phyloP scores from a whole-genome alignment of 2,113 vertebrate species.

The Thamnophis sirtalis region DNA sequence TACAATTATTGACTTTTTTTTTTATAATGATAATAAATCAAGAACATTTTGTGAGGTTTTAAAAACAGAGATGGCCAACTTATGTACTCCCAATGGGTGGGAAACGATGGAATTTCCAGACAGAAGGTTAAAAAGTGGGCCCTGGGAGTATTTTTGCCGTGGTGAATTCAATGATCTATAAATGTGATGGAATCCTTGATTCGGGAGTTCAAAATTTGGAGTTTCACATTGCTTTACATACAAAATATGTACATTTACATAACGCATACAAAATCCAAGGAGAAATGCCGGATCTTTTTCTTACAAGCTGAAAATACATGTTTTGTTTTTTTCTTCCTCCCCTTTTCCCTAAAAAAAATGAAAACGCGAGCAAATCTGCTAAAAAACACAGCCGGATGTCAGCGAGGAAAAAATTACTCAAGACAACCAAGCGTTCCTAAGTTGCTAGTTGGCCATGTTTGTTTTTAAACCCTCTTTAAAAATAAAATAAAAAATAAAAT shows the following conservation, averaged over 20 bases:
- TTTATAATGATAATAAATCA: conserved; percentile 61
- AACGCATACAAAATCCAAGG: conserved; percentile 17
- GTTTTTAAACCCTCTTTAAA: not conserved
- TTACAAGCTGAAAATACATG: not conserved
- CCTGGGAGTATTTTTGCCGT: not conserved
- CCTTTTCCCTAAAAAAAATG: not conserved
- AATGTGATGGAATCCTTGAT: not conserved
- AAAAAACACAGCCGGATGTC: not conserved
- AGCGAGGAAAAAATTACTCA: not conserved
- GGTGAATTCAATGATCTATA: not conserved
- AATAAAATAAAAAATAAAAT: not conserved
- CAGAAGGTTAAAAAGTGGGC: not conserved
- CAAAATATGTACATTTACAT: conserved; percentile 32
- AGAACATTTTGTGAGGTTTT: conserved; percentile 57
- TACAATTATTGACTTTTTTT: conserved; percentile 64
- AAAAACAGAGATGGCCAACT: conserved; percentile 35
- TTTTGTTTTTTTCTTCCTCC: not conserved
- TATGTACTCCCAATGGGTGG: not conserved
- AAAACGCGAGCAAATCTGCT: not conserved
- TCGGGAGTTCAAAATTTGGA: not conserved
- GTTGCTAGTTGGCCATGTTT: not conserved
- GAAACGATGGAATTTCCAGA: not conserved
- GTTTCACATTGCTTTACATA: conserved; percentile 5
- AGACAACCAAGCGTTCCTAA: not conserved
- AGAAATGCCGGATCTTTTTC: not conserved